Evolutionary conservation across 2,113 vertebrate species (phyloP), one percentile per base, ranked within the genome.

Genomic region (Notarius lentiginosus): DNA sequence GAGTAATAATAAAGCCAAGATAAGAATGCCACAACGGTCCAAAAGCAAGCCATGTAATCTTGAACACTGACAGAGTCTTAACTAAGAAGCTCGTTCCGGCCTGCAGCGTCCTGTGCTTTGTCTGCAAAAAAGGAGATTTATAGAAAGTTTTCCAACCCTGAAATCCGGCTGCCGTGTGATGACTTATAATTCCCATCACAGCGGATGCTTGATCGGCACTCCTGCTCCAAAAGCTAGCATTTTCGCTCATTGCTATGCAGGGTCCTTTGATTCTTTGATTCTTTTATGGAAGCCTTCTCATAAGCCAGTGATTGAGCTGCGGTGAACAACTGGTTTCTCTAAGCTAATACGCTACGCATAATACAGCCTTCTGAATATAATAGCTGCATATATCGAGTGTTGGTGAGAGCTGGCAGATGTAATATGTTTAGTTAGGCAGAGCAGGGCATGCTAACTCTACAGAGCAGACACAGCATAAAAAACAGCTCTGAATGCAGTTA

Each of bases 61-160:
- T 90, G 91, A 94, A 94, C 91, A 88, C n/a, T 90, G 90, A 93
- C 91, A 91, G 90, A 91, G 89, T 90, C 90, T 90, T 90, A 91
- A 93, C 92, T 92, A 91, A 91, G 93, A 84, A 94, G 92, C 90
- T 92, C 80, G 92, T 93, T 93, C 92, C 89, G 89, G 87, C 83
- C 79, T 85, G 85, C 61, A 49, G 90, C 88, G 83, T 88, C 90
- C 89, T 93, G 88, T 93, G 94, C 92, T 93, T 91, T 90, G 92
- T 93, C 92, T 90, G 92, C 93, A 93, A 90, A 93, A 93, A 92
- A 91, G 83, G 89, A 91, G 90, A 94, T 93, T 94, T 93, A 90
- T 88, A 2, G 86, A 58, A 87, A 89, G 91, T 92, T 92, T 89
- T 91, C 84, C 24, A 81, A 89, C 85, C 91, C 86, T 90, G 89